A percentile compares a stretch with the other conserved stretches of the same genome.
Evolutionary conservation across 2,113 vertebrate genomes (phyloP).

Genomic region (Leucosticte australis): DNA sequence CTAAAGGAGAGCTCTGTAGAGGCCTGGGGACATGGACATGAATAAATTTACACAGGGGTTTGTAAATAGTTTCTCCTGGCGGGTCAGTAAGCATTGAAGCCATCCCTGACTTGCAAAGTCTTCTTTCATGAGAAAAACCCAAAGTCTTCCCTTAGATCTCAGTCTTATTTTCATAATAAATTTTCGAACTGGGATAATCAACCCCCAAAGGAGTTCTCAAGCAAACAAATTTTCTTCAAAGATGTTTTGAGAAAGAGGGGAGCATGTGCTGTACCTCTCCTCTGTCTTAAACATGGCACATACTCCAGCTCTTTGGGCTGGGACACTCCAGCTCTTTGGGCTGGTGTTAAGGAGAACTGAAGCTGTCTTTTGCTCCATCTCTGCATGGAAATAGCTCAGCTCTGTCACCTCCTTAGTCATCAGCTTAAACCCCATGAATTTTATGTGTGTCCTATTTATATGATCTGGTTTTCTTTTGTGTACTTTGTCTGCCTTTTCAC

Average conservation of each 20-base stretch:
- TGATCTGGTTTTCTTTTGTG: neutral
- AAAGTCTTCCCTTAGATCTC: neutral
- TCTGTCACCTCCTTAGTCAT: neutral
- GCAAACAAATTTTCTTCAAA: neutral
- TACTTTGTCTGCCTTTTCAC: neutral
- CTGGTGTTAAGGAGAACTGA: neutral
- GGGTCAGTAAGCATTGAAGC: neutral
- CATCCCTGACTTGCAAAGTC: neutral
- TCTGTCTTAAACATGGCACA: neutral
- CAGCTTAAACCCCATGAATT: neutral
- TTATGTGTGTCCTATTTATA: neutral
- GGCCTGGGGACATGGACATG: neutral
- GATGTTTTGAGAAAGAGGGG: neutral
- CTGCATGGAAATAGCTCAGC: neutral
- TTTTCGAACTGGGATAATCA: neutral
- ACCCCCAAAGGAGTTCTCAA: neutral
- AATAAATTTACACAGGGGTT: neutral
- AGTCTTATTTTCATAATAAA: neutral
- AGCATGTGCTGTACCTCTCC: neutral
- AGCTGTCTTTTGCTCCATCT: neutral
- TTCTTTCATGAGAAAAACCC: neutral
- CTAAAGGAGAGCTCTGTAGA: neutral
- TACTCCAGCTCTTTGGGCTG: neutral
- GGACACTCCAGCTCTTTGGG: neutral
- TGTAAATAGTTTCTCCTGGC: neutral